phyloP scores from a whole-genome alignment of 2,888 invertebrate species.

The Pollenia labialis region DNA sequence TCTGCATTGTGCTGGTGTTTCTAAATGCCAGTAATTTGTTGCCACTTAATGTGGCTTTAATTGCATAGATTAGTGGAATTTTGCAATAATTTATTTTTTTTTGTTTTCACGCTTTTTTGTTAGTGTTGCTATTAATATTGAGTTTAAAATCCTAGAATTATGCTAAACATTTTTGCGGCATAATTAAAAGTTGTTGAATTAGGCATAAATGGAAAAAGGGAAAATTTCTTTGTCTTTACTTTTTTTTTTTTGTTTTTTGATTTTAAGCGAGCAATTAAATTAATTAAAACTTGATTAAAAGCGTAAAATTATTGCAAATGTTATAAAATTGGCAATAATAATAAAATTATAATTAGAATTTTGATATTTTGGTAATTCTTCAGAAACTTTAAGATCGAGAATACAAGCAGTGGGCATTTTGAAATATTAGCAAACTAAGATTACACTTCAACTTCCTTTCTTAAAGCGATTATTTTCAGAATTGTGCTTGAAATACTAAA shows the following conservation, averaged over 20 bases:
- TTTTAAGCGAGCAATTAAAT: too few relatives aligned
- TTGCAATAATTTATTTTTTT: constrained; percentile 45
- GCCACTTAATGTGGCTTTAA: constrained; percentile 65
- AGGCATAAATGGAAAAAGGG: background rate
- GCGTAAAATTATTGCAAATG: too few relatives aligned
- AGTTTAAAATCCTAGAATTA: constrained; percentile 43
- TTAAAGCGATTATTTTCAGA: too few relatives aligned
- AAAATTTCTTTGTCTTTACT: background rate
- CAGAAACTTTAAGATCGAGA: too few relatives aligned
- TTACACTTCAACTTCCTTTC: too few relatives aligned
- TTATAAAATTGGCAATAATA: too few relatives aligned
- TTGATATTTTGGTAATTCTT: too few relatives aligned
- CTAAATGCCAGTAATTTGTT: constrained; percentile 52
- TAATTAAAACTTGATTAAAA: too few relatives aligned
- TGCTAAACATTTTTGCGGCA: constrained; percentile 33
- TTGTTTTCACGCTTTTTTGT: background rate
- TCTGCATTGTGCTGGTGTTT: constrained; percentile 6
- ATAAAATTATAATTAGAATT: too few relatives aligned
- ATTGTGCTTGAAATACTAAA: too few relatives aligned
- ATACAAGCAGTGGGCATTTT: too few relatives aligned
- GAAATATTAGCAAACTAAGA: too few relatives aligned
- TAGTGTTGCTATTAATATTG: constrained; percentile 8
- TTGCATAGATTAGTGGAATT: constrained; percentile 65
- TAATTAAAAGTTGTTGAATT: constrained; percentile 12
- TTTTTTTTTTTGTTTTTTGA: background rate